These are phyloP conservation scores for Rhaphigaster nebulosa DNA, from an alignment of 2,888 invertebrate species.

Conservation along the genomic window DNA sequence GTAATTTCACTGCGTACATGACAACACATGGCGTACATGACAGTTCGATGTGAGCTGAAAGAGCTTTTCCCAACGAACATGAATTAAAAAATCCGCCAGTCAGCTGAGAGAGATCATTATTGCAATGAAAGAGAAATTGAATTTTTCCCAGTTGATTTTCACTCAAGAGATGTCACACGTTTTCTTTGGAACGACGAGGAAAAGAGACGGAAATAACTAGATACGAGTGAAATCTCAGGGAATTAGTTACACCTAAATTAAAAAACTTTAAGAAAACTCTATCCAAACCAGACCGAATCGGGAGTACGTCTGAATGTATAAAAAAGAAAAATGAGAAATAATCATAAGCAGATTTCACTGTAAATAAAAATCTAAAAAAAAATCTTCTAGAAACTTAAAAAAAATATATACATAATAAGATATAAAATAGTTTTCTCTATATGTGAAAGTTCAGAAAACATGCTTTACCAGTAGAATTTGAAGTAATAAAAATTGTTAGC, in stretches of 20 bases:
- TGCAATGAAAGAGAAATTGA: background rate
- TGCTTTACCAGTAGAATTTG: no score
- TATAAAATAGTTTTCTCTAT: no score
- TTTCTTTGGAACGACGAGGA: background rate
- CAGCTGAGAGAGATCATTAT: background rate
- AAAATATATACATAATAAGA: no score
- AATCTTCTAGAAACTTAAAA: no score
- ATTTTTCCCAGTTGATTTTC: background rate
- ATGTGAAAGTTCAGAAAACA: no score
- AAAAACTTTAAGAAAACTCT: background rate
- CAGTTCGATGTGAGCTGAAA: background rate
- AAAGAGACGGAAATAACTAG: background rate
- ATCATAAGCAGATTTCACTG: no score
- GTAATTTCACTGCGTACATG: background rate
- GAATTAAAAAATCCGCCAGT: background rate
- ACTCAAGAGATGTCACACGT: background rate
- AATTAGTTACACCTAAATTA: background rate
- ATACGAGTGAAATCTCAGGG: background rate
- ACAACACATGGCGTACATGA: background rate
- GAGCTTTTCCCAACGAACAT: background rate
- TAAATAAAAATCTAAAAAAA: no score
- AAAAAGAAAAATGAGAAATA: background rate
- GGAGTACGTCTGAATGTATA: background rate
- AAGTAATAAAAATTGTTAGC: no score
- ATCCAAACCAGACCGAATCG: background rate